These are phyloP conservation scores for Resseliella maxima DNA, from an alignment of 2,888 invertebrate genomes.

Conservation along the genomic window DNA sequence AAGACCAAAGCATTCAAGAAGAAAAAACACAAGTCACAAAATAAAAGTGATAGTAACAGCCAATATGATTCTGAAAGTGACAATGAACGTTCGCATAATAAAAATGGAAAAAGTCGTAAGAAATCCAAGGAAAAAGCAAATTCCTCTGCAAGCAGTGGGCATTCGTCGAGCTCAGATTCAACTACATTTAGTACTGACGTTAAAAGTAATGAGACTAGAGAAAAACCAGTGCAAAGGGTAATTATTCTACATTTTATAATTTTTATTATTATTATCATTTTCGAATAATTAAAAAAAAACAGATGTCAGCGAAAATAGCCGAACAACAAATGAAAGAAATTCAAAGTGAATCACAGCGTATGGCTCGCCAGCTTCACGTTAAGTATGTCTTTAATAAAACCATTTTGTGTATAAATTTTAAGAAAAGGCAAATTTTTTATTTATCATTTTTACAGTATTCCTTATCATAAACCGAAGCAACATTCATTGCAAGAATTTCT, in stretches of 20 bases:
- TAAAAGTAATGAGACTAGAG: neutral
- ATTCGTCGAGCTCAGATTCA: neutral
- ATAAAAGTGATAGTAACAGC: neutral
- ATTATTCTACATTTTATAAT: neutral
- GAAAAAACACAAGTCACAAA: neutral
- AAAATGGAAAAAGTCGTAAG: neutral
- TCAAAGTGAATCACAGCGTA: conserved; percentile 84
- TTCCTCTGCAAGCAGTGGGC: neutral
- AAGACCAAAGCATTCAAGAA: neutral
- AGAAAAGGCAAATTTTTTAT: neutral
- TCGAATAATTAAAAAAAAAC: conserved; percentile 16
- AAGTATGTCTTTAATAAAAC: conserved; percentile 60
- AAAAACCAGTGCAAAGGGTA: conserved; percentile 52
- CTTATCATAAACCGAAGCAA: conserved; percentile 88
- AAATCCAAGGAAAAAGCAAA: neutral
- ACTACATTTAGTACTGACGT: neutral
- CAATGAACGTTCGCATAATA: neutral
- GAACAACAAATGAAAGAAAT: conserved; percentile 79
- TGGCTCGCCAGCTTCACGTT: conserved; percentile 80
- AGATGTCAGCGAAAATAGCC: conserved; percentile 77
- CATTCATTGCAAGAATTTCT: conserved; percentile 84
- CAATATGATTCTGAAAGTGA: neutral
- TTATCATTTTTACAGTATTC: conserved; percentile 71
- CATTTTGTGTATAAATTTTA: neutral
- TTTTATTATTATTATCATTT: conserved; percentile 3